These are phyloP conservation scores for Halisarca cf. caerulea DNA, from an alignment of 37 sponge, comb jelly and placozoan species.

Conservation along the genomic window DNA sequence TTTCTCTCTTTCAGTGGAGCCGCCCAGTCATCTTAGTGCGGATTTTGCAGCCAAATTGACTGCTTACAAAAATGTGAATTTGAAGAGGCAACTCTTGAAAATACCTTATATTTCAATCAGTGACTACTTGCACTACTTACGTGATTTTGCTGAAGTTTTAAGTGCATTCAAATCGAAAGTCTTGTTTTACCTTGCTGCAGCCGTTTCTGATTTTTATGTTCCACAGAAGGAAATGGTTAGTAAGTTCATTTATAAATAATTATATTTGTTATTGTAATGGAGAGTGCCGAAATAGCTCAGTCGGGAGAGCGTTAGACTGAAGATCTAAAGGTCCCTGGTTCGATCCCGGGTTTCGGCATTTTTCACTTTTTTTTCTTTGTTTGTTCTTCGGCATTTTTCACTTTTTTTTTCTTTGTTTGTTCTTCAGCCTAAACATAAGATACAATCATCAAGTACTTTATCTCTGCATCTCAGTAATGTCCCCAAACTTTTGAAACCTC, in stretches of 20 bases:
- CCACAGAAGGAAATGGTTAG: constrained; percentile 65
- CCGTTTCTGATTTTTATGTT: constrained; percentile 96
- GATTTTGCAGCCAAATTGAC: not conserved
- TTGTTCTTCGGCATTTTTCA: not conserved
- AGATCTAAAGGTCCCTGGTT: constrained; percentile 56
- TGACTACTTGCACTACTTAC: constrained; percentile 84
- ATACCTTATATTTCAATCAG: constrained; percentile 69
- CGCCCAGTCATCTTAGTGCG: not conserved
- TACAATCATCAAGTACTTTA: constrained; percentile 68
- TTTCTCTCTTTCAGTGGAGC: not conserved
- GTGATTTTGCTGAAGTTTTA: constrained; percentile 59
- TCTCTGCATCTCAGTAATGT: constrained; percentile 65
- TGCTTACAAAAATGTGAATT: not conserved
- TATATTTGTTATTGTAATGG: not conserved
- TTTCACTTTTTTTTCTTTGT: not conserved
- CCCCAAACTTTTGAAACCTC: constrained; percentile 78
- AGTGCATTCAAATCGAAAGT: constrained; percentile 33
- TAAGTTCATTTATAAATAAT: no score
- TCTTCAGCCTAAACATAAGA: constrained; percentile 86
- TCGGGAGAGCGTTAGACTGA: constrained; percentile 52
- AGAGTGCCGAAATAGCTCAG: constrained; percentile 36
- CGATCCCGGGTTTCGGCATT: constrained; percentile 50
- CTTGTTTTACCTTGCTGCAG: constrained; percentile 93
- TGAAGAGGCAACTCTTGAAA: constrained; percentile 20
- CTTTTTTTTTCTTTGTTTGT: not conserved